Evolutionary conservation across 2,797 vertebrate species (phyloP).

Genomic region (Ficedula albicollis): DNA sequence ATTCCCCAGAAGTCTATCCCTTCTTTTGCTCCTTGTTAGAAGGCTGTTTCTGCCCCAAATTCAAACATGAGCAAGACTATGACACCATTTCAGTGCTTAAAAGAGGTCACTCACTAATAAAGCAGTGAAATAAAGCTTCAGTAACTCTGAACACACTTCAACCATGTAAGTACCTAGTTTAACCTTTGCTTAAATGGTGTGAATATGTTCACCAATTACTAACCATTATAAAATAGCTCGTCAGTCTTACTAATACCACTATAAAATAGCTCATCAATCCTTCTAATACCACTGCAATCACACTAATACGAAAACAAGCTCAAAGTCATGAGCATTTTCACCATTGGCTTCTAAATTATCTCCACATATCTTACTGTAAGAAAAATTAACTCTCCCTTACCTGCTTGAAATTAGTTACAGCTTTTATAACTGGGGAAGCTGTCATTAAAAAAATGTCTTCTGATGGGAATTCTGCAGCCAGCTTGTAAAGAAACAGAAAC

Average conservation of each 20-base stretch:
- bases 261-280: not conserved
- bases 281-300: not conserved
- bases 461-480: conserved; percentile 84
- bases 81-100: not conserved
- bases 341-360: not conserved
- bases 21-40: not conserved
- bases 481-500: conserved; percentile 71
- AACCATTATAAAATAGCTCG: not conserved
- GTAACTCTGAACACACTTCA: not conserved
- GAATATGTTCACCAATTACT: not conserved
- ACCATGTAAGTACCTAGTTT: accelerated
- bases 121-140: not conserved
- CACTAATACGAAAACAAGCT: not conserved
- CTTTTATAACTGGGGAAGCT: conserved; percentile 88
- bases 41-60: not conserved
- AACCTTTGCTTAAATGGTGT: not conserved
- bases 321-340: not conserved
- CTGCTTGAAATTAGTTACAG: conserved; percentile 91
- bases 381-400: conserved; percentile 70
- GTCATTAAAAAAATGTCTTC: conserved; percentile 87
- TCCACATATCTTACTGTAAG: not conserved
- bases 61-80: not conserved
- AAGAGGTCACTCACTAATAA: not conserved
- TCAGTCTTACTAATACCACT: not conserved
- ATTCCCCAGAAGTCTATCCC: not conserved